These are phyloP conservation scores for Bicyclus anynana DNA, from an alignment of 1,140 invertebrate genomes.

Conservation along the genomic window DNA sequence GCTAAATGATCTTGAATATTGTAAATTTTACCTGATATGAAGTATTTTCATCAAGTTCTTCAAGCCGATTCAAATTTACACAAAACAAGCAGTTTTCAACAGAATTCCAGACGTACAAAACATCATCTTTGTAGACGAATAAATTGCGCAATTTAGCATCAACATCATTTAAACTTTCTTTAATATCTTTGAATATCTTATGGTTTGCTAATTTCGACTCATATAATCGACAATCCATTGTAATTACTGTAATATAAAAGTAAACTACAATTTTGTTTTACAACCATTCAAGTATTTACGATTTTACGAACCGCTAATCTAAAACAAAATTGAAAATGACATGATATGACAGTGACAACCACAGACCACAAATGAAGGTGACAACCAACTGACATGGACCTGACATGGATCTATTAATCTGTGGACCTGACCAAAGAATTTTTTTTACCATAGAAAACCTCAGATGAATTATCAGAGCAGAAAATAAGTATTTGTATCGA, in stretches of 20 bases:
- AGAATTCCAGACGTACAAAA: constrained; percentile 81
- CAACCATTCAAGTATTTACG: too few species aligned
- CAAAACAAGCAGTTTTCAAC: constrained; percentile 80
- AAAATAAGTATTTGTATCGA: too few species aligned
- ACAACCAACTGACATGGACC: too few species aligned
- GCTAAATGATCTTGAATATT: too few species aligned
- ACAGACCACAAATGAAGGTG: too few species aligned
- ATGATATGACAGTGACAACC: too few species aligned
- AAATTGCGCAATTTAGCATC: constrained; percentile 80
- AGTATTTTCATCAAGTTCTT: constrained; percentile 71
- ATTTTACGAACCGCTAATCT: too few species aligned
- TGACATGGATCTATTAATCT: too few species aligned
- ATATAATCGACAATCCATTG: constrained; percentile 78
- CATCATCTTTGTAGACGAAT: constrained; percentile 80
- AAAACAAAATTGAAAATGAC: too few species aligned
- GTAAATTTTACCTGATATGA: constrained; percentile 78
- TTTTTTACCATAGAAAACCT: too few species aligned
- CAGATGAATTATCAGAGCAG: too few species aligned
- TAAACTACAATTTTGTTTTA: not conserved
- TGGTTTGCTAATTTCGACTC: constrained; percentile 77
- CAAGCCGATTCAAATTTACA: constrained; percentile 78
- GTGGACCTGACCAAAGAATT: too few species aligned
- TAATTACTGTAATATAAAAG: constrained; percentile 9
- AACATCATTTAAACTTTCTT: constrained; percentile 71
- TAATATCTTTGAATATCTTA: constrained; percentile 79